Evolutionary conservation across 2,888 invertebrate species (phyloP).

Genomic region (Yponomeuta sedellus): DNA sequence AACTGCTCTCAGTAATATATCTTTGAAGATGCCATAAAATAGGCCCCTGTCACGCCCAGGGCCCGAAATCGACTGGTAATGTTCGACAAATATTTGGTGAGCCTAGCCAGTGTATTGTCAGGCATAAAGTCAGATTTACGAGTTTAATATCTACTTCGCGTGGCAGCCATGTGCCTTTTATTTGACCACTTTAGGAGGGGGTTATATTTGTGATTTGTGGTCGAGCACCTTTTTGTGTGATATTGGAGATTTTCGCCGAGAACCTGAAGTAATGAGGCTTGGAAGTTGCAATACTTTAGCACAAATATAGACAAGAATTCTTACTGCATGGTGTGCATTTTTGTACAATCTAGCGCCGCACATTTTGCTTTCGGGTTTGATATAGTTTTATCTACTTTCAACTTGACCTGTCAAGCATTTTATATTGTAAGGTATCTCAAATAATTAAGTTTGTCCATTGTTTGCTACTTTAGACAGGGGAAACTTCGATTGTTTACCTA

Average conservation of each 20-base stretch:
- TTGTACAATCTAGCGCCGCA: too few relatives aligned
- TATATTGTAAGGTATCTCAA: too few relatives aligned
- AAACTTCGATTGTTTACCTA: too few relatives aligned
- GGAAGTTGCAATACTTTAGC: background rate
- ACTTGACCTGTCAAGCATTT: too few relatives aligned
- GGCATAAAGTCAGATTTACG: slow-evolving; percentile 28
- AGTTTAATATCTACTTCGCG: slow-evolving; percentile 17
- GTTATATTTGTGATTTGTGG: slow-evolving; percentile 1
- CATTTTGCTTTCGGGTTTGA: too few relatives aligned
- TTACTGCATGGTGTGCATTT: too few relatives aligned
- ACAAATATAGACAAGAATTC: background rate
- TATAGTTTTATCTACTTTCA: too few relatives aligned
- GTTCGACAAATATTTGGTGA: slow-evolving; percentile 55
- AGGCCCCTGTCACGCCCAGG: slow-evolving; percentile 60
- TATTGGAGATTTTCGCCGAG: background rate
- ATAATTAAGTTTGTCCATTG: too few relatives aligned
- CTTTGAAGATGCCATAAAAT: slow-evolving; percentile 55
- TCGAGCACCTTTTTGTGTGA: background rate
- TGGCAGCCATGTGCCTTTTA: background rate
- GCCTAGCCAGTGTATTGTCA: slow-evolving; percentile 27
- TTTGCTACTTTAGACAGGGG: too few relatives aligned
- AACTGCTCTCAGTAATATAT: background rate
- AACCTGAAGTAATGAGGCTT: background rate
- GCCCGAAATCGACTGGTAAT: slow-evolving; percentile 35
- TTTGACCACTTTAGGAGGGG: background rate